Conservation (phyloP, 2,113 vertebrate genomes). For the Microcebus jonahi region DNA sequence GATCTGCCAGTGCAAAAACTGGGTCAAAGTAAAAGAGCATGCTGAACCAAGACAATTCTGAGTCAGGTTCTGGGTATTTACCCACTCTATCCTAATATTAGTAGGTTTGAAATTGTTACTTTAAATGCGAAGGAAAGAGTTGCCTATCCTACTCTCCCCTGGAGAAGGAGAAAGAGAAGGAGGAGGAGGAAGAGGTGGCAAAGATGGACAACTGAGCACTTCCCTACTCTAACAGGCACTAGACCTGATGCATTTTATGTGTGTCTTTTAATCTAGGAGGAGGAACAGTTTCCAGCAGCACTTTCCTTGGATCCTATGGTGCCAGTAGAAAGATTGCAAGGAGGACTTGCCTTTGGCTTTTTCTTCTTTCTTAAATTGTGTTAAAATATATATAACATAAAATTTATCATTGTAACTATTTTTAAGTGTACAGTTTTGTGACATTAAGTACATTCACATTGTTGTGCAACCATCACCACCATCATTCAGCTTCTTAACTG, state of each 20-base stretch:
- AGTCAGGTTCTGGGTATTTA: background rate
- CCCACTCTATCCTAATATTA: background rate
- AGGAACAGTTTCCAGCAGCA: background rate
- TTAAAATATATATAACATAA: background rate
- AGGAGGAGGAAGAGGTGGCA: background rate
- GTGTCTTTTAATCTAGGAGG: background rate
- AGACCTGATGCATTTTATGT: background rate
- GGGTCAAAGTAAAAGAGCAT: background rate
- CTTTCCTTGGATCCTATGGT: background rate
- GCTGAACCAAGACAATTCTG: background rate
- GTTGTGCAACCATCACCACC: background rate
- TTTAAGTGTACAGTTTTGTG: background rate
- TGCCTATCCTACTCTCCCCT: background rate
- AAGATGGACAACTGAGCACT: background rate
- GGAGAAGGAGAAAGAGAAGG: background rate
- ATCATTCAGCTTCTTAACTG: background rate
- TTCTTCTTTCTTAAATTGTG: background rate
- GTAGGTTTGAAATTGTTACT: slow-evolving; percentile 31
- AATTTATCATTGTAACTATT: background rate
- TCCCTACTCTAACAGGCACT: background rate
- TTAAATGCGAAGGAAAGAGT: background rate
- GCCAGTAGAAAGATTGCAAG: background rate
- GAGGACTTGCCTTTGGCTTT: background rate
- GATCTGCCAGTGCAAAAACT: background rate
- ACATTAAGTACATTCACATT: slow-evolving; percentile 8